Conservation (phyloP, 1,140 invertebrate genomes). For the Cydia splendana region DNA sequence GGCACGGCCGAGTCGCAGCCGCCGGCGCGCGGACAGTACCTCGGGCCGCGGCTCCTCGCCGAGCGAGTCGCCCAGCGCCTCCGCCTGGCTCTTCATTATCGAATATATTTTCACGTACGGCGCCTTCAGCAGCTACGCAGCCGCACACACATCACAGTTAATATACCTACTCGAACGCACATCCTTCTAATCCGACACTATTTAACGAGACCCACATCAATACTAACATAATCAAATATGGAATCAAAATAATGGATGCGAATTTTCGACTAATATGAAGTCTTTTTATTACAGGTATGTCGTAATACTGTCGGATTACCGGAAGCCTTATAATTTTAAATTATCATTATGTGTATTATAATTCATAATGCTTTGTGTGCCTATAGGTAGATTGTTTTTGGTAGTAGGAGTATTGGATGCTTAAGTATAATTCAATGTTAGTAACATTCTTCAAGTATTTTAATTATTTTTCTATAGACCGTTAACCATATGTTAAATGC, state of each 20-base stretch:
- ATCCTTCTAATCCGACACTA: conserved; percentile 1
- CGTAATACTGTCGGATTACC: conserved; percentile 16
- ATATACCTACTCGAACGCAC: not conserved
- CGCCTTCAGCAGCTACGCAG: conserved; percentile 93
- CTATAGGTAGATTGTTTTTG: not conserved
- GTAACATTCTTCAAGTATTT: not conserved
- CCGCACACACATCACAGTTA: conserved; percentile 23
- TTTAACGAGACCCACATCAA: not conserved
- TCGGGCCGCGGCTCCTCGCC: conserved; percentile 79
- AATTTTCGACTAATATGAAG: not conserved
- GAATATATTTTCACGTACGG: conserved; percentile 97
- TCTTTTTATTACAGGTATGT: not conserved
- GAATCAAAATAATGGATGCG: not conserved
- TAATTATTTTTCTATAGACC: not conserved
- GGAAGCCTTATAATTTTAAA: not conserved
- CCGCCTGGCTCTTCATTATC: conserved; percentile 95
- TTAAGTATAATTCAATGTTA: conserved; percentile 2
- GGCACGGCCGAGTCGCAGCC: conserved; percentile 18
- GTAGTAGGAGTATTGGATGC: not conserved
- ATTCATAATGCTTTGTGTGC: not conserved
- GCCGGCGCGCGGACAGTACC: conserved; percentile 50
- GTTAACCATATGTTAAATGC: not conserved
- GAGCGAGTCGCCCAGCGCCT: conserved; percentile 86
- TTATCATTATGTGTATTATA: conserved; percentile 22
- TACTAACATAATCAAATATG: not conserved